Evolutionary conservation across 2,113 vertebrate species (phyloP), one percentile per base, ranked within the genome.

Genomic region (Diglossa brunneiventris): DNA sequence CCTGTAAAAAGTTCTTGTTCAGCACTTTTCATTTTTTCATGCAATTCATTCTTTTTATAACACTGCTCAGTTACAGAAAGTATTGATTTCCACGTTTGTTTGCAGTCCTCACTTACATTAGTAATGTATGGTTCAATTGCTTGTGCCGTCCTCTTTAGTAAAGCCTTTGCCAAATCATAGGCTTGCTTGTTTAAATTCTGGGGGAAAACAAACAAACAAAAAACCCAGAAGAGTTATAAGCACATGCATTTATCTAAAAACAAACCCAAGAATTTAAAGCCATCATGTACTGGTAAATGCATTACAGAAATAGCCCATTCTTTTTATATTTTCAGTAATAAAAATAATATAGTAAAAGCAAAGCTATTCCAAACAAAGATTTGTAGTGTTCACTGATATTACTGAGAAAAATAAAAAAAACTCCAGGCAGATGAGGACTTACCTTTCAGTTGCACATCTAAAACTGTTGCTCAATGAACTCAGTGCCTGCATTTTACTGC

Each of bases 131-230:
- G 99, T 89, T 99, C 99, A 83, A 99, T 99, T 66, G 99, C 99
- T 97, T 99, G 99, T 0, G 99, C 99, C 7, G 99, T 99, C 96
- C 99, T 99, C 98, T 99, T 99, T 95, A 99, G 97, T 89, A 99
- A 98, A 83, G 99, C 99, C 95, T 99, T 99, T 86, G 99, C 99
- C 97, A 99, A 96, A 96, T 99, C 99, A 87, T 99, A 99, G 2
- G 99, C 99, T 98, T 99, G 99, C 95, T 99, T 99, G 95, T 99
- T 99, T 96, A 99, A 98, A 97, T 99, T 99, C 99, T 99, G 95
- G 6, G 35, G 16, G 12, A 20, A 55, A 47, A 79, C 97, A 95
- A 63, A 55, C 5, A 47, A 17, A 77, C 30, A 47, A 80, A 80
- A 55, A 55, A 33, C 2, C 2, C 28, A 53, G 15, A 42, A 37